Percentiles rank a stretch among this genome's conserved stretches.
Evolutionary conservation across 2,797 vertebrate genomes (phyloP).

Genomic region (Psittacula echo): DNA sequence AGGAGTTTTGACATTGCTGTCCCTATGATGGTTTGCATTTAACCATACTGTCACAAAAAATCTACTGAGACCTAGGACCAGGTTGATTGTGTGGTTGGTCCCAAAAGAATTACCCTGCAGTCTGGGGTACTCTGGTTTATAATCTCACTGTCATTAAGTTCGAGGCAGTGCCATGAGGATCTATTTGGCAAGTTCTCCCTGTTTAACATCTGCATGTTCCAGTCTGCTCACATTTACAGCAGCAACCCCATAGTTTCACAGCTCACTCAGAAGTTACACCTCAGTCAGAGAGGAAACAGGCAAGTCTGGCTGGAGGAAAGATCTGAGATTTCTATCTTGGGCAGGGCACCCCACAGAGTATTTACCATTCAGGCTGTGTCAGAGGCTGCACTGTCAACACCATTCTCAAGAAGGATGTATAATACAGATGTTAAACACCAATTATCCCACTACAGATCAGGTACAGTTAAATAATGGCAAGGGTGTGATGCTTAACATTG

Average conservation of each 20-base stretch:
- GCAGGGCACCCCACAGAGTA: conserved; percentile 51
- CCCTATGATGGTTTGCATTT: neutral
- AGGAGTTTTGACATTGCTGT: neutral
- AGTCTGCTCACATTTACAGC: neutral
- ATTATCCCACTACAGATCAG: conserved; percentile 60
- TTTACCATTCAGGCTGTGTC: conserved; percentile 51
- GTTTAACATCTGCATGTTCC: neutral
- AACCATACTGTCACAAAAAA: neutral
- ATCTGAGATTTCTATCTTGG: conserved; percentile 65
- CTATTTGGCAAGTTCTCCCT: conserved; percentile 31
- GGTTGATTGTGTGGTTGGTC: neutral
- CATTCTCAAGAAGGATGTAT: conserved; percentile 49
- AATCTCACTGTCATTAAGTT: neutral
- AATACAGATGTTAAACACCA: conserved; percentile 67
- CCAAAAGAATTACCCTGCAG: neutral
- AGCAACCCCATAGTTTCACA: conserved; percentile 23
- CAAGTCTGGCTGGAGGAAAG: conserved; percentile 53
- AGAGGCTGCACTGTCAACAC: conserved; percentile 60
- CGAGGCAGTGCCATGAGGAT: conserved; percentile 21
- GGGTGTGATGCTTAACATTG: conserved; percentile 48
- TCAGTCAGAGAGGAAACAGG: conserved; percentile 25
- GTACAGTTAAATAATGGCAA: conserved; percentile 60
- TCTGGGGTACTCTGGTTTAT: neutral
- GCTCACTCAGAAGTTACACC: conserved; percentile 31
- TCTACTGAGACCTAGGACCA: neutral